These are phyloP conservation scores for Megalops cyprinoides DNA, from an alignment of 2,797 vertebrate species.

Conservation along the genomic window DNA sequence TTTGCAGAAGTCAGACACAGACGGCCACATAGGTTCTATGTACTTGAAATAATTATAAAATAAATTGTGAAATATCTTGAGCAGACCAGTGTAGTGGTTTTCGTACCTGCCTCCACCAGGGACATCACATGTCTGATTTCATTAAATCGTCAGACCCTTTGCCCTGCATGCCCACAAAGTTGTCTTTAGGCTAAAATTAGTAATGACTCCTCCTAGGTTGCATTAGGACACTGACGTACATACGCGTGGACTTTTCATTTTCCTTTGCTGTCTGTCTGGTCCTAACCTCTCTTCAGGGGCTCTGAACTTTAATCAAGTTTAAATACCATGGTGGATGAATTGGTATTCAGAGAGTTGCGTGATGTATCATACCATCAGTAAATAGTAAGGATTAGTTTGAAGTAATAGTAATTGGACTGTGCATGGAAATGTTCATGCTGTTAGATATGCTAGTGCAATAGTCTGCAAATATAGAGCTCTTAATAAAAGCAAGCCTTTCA, in stretches of 20 bases:
- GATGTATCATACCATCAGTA: not conserved
- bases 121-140: slow-evolving; percentile 66
- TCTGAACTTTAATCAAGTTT: not conserved
- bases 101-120: slow-evolving; percentile 54
- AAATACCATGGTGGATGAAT: not conserved
- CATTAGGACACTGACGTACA: slow-evolving; percentile 62
- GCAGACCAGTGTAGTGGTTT: not conserved
- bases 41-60: not conserved
- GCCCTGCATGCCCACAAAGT: slow-evolving; percentile 46
- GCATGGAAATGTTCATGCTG: not conserved
- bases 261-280: not conserved
- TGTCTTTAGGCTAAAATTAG: slow-evolving; percentile 74
- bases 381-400: not conserved
- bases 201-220: slow-evolving; percentile 65
- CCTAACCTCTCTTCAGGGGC: not conserved
- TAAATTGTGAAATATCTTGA: not conserved
- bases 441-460: not conserved
- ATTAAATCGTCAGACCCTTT: slow-evolving; percentile 60
- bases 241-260: not conserved
- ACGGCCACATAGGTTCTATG: not conserved
- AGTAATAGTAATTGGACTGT: not conserved
- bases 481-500: not conserved
- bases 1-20: too few relatives aligned
- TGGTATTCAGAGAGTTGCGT: not conserved
- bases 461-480: not conserved